Conservation (phyloP, 1,140 invertebrate genomes). For the Bacillus rossius region DNA sequence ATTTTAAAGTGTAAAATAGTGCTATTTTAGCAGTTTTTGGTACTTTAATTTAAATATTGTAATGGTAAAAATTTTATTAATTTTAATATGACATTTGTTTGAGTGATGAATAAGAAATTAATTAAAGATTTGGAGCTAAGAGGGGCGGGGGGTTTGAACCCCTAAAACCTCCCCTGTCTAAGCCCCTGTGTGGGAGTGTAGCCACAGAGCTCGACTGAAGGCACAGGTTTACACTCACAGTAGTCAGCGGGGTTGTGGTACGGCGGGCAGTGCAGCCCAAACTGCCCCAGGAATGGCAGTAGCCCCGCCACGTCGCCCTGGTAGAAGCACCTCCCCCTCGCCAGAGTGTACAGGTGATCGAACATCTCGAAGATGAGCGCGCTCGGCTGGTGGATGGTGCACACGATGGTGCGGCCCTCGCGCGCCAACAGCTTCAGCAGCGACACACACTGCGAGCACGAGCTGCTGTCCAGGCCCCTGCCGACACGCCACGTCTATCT, state of each 20-base stretch:
- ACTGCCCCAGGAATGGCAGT: constrained; percentile 72
- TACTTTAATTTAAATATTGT: too few species aligned
- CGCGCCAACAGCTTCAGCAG: constrained; percentile 73
- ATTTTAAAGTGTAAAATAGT: too few species aligned
- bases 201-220: too few species aligned
- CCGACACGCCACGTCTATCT: too few species aligned
- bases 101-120: too few species aligned
- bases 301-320: constrained; percentile 67
- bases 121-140: too few species aligned
- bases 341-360: constrained; percentile 87
- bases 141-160: too few species aligned
- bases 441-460: constrained; percentile 81
- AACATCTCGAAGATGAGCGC: constrained; percentile 95
- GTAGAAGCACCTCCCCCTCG: constrained; percentile 85
- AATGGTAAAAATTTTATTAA: too few species aligned
- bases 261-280: constrained; percentile 77
- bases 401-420: constrained; percentile 87
- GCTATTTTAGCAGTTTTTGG: too few species aligned
- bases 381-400: constrained; percentile 95
- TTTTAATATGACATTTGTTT: too few species aligned
- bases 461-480: constrained; percentile 88
- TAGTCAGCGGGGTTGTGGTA: constrained; percentile 97
- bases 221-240: constrained; percentile 68
- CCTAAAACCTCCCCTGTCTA: too few species aligned
- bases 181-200: too few species aligned